Evolutionary conservation across 2,888 invertebrate genomes (phyloP).

Genomic region (Anthophora plumipes): DNA sequence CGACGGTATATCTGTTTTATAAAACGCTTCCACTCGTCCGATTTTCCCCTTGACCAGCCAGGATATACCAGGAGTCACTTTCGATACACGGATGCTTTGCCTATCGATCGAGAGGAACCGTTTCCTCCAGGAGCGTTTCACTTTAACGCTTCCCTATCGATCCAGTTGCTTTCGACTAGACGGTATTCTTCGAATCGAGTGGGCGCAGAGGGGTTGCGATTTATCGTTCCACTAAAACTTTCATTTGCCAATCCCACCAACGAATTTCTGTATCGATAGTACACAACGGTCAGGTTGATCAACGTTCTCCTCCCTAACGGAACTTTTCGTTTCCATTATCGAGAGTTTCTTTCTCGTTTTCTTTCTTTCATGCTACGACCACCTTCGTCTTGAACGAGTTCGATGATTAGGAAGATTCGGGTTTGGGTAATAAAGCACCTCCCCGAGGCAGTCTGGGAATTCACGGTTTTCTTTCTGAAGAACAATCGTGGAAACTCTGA

Average conservation of each 20-base stretch:
- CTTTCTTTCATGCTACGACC: background rate
- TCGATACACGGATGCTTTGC: slow-evolving; percentile 21
- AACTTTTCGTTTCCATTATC: slow-evolving; percentile 33
- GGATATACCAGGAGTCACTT: slow-evolving; percentile 20
- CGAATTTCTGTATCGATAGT: slow-evolving; percentile 14
- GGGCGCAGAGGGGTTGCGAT: slow-evolving; percentile 36
- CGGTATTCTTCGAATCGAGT: slow-evolving; percentile 49
- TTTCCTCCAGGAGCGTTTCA: slow-evolving; percentile 36
- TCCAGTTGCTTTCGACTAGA: slow-evolving; percentile 1
- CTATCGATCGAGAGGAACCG: slow-evolving; percentile 24
- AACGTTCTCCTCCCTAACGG: background rate
- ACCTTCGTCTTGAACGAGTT: background rate
- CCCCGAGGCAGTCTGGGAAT: too few species aligned
- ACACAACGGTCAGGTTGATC: background rate
- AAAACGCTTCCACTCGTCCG: slow-evolving; percentile 14
- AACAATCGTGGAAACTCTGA: too few species aligned
- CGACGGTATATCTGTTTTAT: slow-evolving; percentile 26
- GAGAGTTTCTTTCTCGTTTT: too few species aligned
- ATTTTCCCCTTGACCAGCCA: slow-evolving; percentile 36
- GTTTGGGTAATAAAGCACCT: too few species aligned
- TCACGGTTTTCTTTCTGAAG: too few species aligned
- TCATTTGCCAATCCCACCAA: slow-evolving; percentile 45
- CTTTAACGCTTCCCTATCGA: slow-evolving; percentile 31
- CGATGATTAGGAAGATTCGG: background rate
- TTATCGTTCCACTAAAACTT: slow-evolving; percentile 53